Evolutionary conservation across 1,140 invertebrate species (phyloP).

Genomic region (Cepaea nemoralis): DNA sequence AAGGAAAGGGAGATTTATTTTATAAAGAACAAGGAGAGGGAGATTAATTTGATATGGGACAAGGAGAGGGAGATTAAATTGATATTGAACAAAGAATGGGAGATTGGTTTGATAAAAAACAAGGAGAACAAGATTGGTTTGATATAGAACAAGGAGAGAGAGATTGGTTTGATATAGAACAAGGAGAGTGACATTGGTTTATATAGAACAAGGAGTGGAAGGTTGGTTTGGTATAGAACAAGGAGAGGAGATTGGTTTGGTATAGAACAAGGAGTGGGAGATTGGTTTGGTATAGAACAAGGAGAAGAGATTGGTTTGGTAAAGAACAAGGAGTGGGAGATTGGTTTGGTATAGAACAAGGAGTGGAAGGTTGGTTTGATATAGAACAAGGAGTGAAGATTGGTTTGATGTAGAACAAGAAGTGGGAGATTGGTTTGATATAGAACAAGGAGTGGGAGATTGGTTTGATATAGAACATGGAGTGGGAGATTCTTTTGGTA

Average conservation of each 20-base stretch:
- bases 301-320: background rate
- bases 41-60: background rate
- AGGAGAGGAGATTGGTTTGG: background rate
- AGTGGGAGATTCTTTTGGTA: background rate
- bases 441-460: too few relatives aligned
- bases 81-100: background rate
- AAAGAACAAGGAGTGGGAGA: too few relatives aligned
- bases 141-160: slow-evolving; percentile 1
- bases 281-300: background rate
- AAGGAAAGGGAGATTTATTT: background rate
- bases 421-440: too few relatives aligned
- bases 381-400: background rate
- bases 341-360: too few relatives aligned
- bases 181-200: background rate
- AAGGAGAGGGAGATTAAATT: too few relatives aligned
- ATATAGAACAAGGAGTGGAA: background rate
- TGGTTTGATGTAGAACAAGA: too few relatives aligned
- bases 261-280: too few relatives aligned
- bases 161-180: background rate
- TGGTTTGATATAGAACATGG: slow-evolving; percentile 1
- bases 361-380: background rate
- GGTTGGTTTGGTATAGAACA: background rate
- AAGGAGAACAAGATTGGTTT: background rate
- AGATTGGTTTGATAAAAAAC: background rate
- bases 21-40: background rate